Evolutionary conservation across 2,888 invertebrate species (phyloP).

Genomic region (Ectemnius cavifrons): DNA sequence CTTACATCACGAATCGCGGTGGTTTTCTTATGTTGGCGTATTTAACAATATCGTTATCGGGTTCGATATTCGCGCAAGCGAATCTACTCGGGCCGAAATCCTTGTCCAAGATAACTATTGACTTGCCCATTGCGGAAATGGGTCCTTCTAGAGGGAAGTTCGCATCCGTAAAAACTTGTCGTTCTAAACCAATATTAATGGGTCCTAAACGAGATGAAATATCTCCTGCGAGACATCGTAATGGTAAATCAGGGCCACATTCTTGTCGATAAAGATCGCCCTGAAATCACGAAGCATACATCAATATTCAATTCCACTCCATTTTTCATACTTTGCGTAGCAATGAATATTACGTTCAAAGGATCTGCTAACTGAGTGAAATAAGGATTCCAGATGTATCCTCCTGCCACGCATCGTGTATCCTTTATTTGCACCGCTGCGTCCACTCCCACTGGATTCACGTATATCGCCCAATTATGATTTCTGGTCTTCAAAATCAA

Average conservation of each 20-base stretch:
- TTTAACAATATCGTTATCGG: constrained; percentile 94
- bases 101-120: constrained; percentile 90
- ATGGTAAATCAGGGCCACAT: constrained; percentile 92
- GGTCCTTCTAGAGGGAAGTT: constrained; percentile 92
- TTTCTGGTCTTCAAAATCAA: constrained; percentile 83
- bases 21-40: constrained; percentile 92
- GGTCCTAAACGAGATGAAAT: constrained; percentile 90
- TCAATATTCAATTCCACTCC: background rate
- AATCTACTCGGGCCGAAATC: constrained; percentile 85
- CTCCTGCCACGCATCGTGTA: constrained; percentile 93
- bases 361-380: constrained; percentile 94
- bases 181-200: constrained; percentile 88
- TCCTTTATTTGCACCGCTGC: constrained; percentile 88
- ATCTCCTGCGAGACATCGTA: constrained; percentile 95
- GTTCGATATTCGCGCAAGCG: constrained; percentile 95
- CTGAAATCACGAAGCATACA: constrained; percentile 77
- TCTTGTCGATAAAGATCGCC: constrained; percentile 91
- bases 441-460: constrained; percentile 95
- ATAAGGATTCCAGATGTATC: constrained; percentile 95
- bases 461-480: constrained; percentile 94
- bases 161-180: constrained; percentile 89
- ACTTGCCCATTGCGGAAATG: constrained; percentile 89
- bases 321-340: background rate
- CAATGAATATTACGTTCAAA: constrained; percentile 82
- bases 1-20: constrained; percentile 93